Base-by-base conservation (phyloP, 2,797 vertebrate genomes). In the Hapalemur alaotrensis region DNA sequence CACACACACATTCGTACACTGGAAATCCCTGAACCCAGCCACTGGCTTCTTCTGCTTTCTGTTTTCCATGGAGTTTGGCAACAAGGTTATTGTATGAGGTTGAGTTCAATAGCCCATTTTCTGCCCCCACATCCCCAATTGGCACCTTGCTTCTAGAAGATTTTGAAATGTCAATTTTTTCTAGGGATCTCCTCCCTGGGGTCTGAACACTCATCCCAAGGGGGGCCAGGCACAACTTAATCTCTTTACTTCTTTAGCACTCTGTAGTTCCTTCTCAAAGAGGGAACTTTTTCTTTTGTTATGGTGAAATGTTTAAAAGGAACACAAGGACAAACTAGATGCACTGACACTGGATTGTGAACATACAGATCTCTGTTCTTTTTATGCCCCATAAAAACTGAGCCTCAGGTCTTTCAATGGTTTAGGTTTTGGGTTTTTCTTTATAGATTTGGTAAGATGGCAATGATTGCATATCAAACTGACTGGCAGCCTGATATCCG, bases 371-470 rank as follows among this genome's bases (percentile, higher is more conserved):
- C 23, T 85, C 32, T 84, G 35, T 97, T 94, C 50, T 89, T 41
- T 93, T 87, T 80, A 54, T 87, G 32, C 5, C 48, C 3, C 46
- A 86, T 50, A 72, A 23, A 32, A 90, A 86, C 57, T 52, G 22
- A 91, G 41, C 52, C 43, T 84, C 11, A 38, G 28, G 28, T 92
- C 61, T 92, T 48, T 32, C n/a, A 59, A 35, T 94, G 48, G 46
- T 88, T 97, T 30, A 67, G 32, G 89, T 81, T 80, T 90, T 89
- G 52, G 78, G 3, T 91, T 95, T 96, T 88, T 23, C 70, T 84
- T 89, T 78, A 83, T 52, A 22, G 32, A 65, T 95, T 93, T 91
- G 35, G 35, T 82, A 63, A 94, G 90, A 63, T 90, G 83, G 61
- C 7, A 25, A 48, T 70, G 76, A 93, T 72, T 82, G 32, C 23